Conservation (phyloP, 2,888 invertebrate genomes). For the Leptogaster cylindrica region DNA sequence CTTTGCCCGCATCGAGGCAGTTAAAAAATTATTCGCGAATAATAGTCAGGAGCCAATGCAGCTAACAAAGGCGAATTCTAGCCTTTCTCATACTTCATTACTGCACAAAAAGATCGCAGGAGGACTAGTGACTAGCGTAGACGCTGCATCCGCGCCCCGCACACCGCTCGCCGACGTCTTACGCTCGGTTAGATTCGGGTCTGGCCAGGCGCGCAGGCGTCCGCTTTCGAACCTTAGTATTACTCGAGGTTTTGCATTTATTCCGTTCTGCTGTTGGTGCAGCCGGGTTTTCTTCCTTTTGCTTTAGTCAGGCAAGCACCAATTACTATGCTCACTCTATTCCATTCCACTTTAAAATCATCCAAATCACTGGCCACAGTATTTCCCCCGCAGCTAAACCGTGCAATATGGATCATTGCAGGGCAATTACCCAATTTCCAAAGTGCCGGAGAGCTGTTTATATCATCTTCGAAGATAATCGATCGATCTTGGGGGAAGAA, state of each 20-base stretch:
- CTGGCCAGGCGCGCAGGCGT: background rate
- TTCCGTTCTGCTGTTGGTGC: background rate
- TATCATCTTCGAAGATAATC: constrained; percentile 17
- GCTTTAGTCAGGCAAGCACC: background rate
- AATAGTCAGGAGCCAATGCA: constrained; percentile 8
- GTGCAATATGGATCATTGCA: constrained; percentile 37
- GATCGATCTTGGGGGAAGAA: constrained; percentile 18
- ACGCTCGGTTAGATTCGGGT: background rate
- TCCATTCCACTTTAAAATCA: constrained; percentile 12
- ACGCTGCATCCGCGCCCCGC: background rate
- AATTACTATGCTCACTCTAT: constrained; percentile 19
- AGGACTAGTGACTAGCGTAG: background rate
- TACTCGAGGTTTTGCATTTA: background rate
- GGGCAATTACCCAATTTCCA: constrained; percentile 38
- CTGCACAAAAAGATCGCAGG: background rate
- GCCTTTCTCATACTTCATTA: background rate
- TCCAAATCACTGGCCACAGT: constrained; percentile 26
- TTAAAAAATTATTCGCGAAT: constrained; percentile 14
- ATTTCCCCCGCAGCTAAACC: constrained; percentile 29
- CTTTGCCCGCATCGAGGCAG: constrained; percentile 3
- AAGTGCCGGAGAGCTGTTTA: constrained; percentile 35
- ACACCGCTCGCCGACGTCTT: background rate
- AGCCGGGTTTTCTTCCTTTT: background rate
- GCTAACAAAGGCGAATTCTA: background rate
- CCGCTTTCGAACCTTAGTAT: background rate